Base-by-base conservation (phyloP, 1,140 invertebrate genomes). In the Nylanderia fulva region DNA sequence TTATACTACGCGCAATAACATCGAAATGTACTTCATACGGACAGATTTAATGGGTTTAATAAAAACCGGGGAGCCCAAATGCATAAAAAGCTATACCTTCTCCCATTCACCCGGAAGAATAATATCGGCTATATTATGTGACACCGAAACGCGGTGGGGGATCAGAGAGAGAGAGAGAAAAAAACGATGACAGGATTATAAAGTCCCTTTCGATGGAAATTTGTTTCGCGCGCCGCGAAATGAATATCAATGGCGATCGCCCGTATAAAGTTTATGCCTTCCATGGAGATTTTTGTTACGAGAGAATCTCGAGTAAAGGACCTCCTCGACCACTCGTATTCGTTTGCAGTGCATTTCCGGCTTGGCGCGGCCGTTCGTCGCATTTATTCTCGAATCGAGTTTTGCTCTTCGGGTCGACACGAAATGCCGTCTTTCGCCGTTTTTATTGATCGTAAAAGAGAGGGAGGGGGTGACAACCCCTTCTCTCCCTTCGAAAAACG, bases 371-470 rank as follows among this genome's bases (percentile, higher is more conserved):
- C 33, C 48, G 21, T 52, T 52, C 56, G 29, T 61, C 69, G 29
- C 33, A 48, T 77, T 76, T 84, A 84, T 84, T 76, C 72, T 84
- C 60, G 13, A 39, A 24, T 27, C 27, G 56, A 56, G 15, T 24
- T 84, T 39, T 29, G 24, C 72, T 29, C 33, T 33, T 33, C 29
- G 29, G 18, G 72, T 27, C 29, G 72, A 61, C 36, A 42, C 64
- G 80, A 61, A 64, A 74, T 29, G 48, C 21, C 82, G 82, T 76
- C 80, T 75, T 71, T 64, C 58, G 48, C 72, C 24, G n/a, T n/a
- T 75, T 84, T 85, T 85, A 79, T 85, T 77, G 83, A 85, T 69
- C 83, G 74, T 79, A 79, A 85, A 85, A 79, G 79, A 85, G 79
- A 60, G 63, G 36, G 61, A 60, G 63, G 36, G 61, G 63, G 45